Evolutionary conservation across 1,140 invertebrate species (phyloP).

Genomic region (Drosophila lacteicornis): DNA sequence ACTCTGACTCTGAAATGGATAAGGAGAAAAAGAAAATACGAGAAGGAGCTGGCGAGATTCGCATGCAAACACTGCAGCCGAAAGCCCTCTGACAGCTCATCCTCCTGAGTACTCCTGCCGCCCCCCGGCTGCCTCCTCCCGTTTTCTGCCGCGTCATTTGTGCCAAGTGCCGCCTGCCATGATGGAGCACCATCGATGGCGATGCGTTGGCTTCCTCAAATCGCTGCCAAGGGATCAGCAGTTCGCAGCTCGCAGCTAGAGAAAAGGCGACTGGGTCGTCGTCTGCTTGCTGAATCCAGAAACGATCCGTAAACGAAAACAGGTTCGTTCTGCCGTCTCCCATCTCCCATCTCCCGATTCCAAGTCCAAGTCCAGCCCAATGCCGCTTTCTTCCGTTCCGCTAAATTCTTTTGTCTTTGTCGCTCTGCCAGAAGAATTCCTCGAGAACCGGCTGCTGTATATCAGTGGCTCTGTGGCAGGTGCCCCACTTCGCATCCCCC

Average conservation of each 20-base stretch:
- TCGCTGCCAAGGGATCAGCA: constrained; percentile 45
- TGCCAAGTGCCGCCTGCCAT: constrained; percentile 32
- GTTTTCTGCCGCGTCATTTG: constrained; percentile 41
- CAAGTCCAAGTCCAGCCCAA: constrained; percentile 23
- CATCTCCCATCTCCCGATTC: constrained; percentile 10
- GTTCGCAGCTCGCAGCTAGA: constrained; percentile 29
- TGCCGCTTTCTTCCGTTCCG: constrained; percentile 50
- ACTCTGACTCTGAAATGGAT: constrained; percentile 36
- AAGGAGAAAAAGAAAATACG: not conserved
- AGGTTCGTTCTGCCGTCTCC: constrained; percentile 10
- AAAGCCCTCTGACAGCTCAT: constrained; percentile 30
- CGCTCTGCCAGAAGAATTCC: constrained; percentile 27
- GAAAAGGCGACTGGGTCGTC: constrained; percentile 49
- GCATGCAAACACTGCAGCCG: constrained; percentile 47
- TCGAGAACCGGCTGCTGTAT: constrained; percentile 32
- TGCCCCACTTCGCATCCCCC: constrained; percentile 33
- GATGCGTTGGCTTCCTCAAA: constrained; percentile 48
- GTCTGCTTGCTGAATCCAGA: constrained; percentile 32
- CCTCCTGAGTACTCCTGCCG: constrained; percentile 15
- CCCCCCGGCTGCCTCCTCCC: not conserved
- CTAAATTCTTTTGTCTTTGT: constrained; percentile 49
- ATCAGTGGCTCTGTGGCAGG: constrained; percentile 30
- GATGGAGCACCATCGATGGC: constrained; percentile 47
- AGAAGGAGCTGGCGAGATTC: constrained; percentile 23
- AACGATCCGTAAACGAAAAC: constrained; percentile 33